Base-by-base conservation (phyloP, 2,888 invertebrate genomes). In the Graphium colonna region DNA sequence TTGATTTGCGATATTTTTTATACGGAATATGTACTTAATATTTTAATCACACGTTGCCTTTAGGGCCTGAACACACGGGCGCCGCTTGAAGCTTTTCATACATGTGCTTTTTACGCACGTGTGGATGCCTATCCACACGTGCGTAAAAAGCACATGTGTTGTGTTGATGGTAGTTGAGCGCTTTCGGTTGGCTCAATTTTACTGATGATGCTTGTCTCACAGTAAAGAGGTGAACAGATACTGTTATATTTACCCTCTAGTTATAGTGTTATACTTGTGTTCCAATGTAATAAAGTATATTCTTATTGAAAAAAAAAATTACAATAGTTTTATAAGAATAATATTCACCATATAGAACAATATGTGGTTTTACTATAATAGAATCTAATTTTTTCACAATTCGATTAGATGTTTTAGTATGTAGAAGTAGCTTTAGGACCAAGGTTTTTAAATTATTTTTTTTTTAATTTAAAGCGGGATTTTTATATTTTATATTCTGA, bases 231-330 rank as follows among this genome's bases (percentile, higher is more conserved):
- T 46, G 33, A 38, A 13, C 17, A 39, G 44, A 52, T 41, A 18
- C 28, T 38, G 48, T 44, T 49, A 42, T 40, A 53, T 53, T 53
- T 53, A 53, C 53, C 48, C 53, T 53, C 43, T 53, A 53, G 48
- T 49, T 50, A 42, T 50, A 50, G 33, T 21, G 42, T 50, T 53
- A 53, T 43, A 44, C 36, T 43, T 48, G 48, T 53, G 53, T 53
- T 53, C 53, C 44, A 49, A 44, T 53, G 53, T 53, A 53, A 39
- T 53, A 49, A 53, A 53, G 39, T 53, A 53, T 53, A 53, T 53
- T 53, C 53, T 44, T 53, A 53, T 53, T 53, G 39, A 53, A n/a
- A n/a, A n/a, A n/a, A n/a, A n/a, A n/a, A n/a, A n/a, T n/a, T n/a
- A n/a, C n/a, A n/a, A n/a, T n/a, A n/a, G n/a, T n/a, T n/a, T n/a